phyloP scores from a whole-genome alignment of 1,140 invertebrate genomes.

The Battus philenor region DNA sequence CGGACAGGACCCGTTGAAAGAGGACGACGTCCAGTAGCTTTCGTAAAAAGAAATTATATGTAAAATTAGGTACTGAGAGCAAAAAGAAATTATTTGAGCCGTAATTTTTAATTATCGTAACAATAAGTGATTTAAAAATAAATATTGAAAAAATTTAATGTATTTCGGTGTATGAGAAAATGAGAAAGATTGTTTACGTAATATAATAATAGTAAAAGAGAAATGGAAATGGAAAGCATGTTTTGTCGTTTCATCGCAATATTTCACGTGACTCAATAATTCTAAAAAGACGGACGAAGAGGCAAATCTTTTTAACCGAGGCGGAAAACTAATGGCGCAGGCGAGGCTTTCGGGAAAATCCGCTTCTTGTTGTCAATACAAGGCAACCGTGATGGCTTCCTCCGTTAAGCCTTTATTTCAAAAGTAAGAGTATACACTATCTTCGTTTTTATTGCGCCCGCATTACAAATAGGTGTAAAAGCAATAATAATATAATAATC shows the following conservation, averaged over 20 bases:
- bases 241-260: slow-evolving; percentile 53
- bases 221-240: slow-evolving; percentile 28
- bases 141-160: no score
- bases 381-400: slow-evolving; percentile 64
- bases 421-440: slow-evolving; percentile 63
- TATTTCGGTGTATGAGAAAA: no score
- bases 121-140: no score
- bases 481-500: neutral
- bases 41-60: no score
- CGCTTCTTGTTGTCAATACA: slow-evolving; percentile 75
- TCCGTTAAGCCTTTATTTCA: slow-evolving; percentile 72
- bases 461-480: slow-evolving; percentile 39
- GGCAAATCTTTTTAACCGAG: slow-evolving; percentile 73
- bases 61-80: no score
- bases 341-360: slow-evolving; percentile 72
- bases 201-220: slow-evolving; percentile 20
- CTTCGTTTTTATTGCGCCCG: slow-evolving; percentile 54
- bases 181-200: slow-evolving; percentile 8
- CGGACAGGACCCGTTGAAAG: no score
- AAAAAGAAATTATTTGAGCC: no score
- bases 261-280: slow-evolving; percentile 65
- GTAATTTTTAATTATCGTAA: no score
- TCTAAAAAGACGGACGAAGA: slow-evolving; percentile 61
- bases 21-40: no score
- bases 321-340: slow-evolving; percentile 73